Evolutionary conservation across 2,113 vertebrate genomes (phyloP).

Genomic region (Odobenus rosmarus): DNA sequence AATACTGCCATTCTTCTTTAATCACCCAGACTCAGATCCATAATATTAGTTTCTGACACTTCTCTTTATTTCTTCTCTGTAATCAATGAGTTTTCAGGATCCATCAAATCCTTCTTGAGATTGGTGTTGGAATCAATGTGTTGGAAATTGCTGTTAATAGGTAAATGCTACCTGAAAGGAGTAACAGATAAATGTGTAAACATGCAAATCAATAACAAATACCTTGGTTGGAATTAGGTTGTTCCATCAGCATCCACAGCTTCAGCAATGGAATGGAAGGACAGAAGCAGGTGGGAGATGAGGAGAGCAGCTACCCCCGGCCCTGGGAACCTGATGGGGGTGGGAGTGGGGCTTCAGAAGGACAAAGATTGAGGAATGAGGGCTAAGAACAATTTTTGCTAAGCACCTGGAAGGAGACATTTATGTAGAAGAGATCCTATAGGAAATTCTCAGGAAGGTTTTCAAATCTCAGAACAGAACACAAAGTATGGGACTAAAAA

Average conservation of each 20-base stretch:
- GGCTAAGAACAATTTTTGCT: background rate
- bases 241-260: background rate
- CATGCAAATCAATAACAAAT: conserved; percentile 48
- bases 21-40: background rate
- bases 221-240: background rate
- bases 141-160: conserved; percentile 69
- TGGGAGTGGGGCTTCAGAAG: background rate
- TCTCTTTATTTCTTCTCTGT: background rate
- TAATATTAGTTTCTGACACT: background rate
- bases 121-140: conserved; percentile 57
- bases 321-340: background rate
- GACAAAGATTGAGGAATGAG: background rate
- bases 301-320: fast-evolving
- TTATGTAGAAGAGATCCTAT: background rate
- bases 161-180: conserved; percentile 59
- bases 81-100: conserved; percentile 68
- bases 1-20: background rate
- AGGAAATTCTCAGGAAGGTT: background rate
- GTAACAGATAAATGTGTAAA: conserved; percentile 47
- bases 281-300: background rate
- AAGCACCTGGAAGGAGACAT: background rate
- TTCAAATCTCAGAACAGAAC: background rate
- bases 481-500: background rate
- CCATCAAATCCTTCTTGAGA: conserved; percentile 56
- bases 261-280: background rate